These are phyloP conservation scores for Eupithecia subfuscata DNA, from an alignment of 2,888 invertebrate species.

Conservation along the genomic window DNA sequence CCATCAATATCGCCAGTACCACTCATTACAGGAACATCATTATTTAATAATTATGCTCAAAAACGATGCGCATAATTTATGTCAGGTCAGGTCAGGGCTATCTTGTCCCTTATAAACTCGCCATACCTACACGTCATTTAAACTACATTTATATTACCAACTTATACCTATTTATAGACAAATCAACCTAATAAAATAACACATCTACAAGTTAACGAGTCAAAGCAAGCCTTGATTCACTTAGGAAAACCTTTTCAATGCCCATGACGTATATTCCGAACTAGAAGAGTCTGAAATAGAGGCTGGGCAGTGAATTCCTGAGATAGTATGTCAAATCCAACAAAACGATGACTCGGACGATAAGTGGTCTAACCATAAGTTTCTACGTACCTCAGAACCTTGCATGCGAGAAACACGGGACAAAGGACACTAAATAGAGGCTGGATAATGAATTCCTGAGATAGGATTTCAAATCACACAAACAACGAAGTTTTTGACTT, in stretches of 20 bases:
- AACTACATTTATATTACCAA: neutral
- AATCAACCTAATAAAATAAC: neutral
- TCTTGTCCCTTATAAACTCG: neutral
- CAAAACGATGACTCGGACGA: neutral
- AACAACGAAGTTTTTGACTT: too few relatives aligned
- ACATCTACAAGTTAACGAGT: neutral
- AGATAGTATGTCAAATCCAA: neutral
- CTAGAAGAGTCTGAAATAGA: neutral
- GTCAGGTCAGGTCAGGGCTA: neutral
- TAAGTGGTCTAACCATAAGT: neutral
- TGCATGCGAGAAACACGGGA: too few relatives aligned
- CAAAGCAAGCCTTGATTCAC: neutral
- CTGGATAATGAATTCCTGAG: too few relatives aligned
- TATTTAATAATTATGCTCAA: neutral
- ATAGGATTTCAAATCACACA: too few relatives aligned
- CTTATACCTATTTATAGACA: neutral
- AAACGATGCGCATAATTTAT: neutral
- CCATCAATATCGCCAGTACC: neutral
- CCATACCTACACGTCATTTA: neutral
- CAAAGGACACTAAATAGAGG: too few relatives aligned
- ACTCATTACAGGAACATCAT: neutral
- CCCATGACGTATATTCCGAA: neutral
- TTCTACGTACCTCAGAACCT: too few relatives aligned
- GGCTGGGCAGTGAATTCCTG: neutral
- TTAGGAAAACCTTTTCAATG: neutral